Evolutionary conservation across 1,140 invertebrate species (phyloP), one percentile per base, ranked within the genome.

Genomic region (Piezodorus guildinii): DNA sequence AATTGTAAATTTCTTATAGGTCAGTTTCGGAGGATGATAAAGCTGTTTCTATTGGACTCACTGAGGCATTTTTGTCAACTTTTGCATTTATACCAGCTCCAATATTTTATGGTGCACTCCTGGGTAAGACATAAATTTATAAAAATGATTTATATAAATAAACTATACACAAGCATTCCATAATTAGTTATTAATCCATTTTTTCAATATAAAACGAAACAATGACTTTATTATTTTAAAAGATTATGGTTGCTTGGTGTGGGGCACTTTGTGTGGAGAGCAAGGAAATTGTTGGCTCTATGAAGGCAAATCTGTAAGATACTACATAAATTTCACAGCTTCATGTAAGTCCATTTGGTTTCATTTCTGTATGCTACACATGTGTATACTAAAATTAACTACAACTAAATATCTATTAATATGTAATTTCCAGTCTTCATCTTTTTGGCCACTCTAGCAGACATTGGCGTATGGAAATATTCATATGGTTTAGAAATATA

Each of bases 241-340:
- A 66, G 65, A 66, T 59, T 44, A 51, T 27, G 80, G 83, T n/a
- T 87, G 85, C 69, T 69, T 86, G 2, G 81, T 87, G 15, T 87
- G 85, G 85, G 85, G 85, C 15, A 85, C 83, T 70, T 86, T 85
- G 12, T 87, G 85, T 69, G 76, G 79, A 5, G 81, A 81, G 58
- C 84, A 78, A 49, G 85, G 85, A 61, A 87, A 87, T 69, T 87
- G 85, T 71, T 87, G 85, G 85, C 72, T 86, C 0, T 87, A 86
- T 68, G 81, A 86, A 71, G 81, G 83, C 5, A 78, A 79, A 66
- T 77, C 77, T n/a, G 71, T 87, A 67, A 78, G 84, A 70, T 83
- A 84, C 68, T 76, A 78, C n/a, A 70, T 86, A 34, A 85, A 85
- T 71, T 81, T 83, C 56, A 85, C 82, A 12, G 81, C 85, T 23